These are phyloP conservation scores for Tamandua tetradactyla DNA, from an alignment of 2,797 vertebrate genomes.

Conservation along the genomic window DNA sequence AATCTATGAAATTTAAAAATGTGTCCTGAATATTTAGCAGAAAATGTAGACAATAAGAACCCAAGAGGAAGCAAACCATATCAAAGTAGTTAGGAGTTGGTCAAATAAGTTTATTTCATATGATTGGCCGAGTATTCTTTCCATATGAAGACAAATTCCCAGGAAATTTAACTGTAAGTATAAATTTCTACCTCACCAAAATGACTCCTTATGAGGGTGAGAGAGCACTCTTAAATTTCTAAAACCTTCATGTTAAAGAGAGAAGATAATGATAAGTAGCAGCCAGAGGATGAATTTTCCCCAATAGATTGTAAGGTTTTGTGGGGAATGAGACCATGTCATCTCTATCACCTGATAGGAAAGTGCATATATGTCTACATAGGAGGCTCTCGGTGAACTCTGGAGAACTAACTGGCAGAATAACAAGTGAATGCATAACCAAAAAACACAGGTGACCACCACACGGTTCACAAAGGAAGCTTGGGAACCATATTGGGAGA, in stretches of 20 bases:
- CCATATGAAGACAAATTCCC: background rate
- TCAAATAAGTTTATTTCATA: background rate
- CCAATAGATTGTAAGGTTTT: background rate
- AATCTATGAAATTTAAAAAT: background rate
- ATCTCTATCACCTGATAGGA: background rate
- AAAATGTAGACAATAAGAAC: background rate
- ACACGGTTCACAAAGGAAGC: background rate
- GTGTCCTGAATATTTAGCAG: background rate
- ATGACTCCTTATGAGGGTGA: background rate
- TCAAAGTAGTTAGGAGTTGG: background rate
- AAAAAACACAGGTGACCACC: background rate
- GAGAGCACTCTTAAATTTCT: background rate
- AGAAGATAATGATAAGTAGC: background rate
- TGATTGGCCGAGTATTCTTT: background rate
- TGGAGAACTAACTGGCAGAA: background rate
- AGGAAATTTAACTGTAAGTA: background rate
- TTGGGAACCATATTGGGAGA: background rate
- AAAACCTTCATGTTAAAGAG: background rate
- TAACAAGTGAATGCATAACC: background rate
- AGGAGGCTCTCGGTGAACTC: background rate
- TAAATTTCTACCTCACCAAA: conserved; percentile 10
- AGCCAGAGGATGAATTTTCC: background rate
- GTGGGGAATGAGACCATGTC: background rate
- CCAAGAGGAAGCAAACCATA: background rate
- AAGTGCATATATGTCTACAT: background rate